phyloP scores from a whole-genome alignment of 2,113 vertebrate species.

The Microcebus lehilahytsara region DNA sequence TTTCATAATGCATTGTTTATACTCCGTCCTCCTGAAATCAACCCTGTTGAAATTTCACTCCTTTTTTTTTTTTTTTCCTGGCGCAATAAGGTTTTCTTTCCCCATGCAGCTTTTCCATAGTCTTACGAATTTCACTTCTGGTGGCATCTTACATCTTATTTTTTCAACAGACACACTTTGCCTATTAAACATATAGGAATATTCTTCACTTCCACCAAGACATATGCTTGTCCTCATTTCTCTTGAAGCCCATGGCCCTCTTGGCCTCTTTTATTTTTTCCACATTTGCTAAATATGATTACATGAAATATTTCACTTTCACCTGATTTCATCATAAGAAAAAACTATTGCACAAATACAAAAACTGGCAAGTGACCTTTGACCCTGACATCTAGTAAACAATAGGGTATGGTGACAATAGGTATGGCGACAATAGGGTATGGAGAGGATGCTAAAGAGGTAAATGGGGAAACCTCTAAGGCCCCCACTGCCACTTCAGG shows the following conservation, averaged over 20 bases:
- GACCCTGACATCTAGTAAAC: conserved; percentile 29
- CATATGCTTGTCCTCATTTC: not conserved
- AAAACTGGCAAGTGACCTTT: conserved; percentile 13
- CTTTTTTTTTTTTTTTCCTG: not conserved
- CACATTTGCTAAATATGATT: conserved; percentile 41
- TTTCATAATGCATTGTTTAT: not conserved
- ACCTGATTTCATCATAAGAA: conserved; percentile 41
- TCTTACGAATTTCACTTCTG: not conserved
- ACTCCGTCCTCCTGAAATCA: not conserved
- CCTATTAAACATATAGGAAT: not conserved
- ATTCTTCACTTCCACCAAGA: not conserved
- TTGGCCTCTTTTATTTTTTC: conserved; percentile 12
- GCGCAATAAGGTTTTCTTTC: not conserved
- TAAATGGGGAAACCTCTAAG: not conserved
- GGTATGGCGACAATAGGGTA: not conserved
- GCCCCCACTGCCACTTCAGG: not conserved
- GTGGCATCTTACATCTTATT: not conserved
- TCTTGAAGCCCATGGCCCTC: not conserved
- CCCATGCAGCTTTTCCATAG: not conserved
- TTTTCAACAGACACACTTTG: not conserved
- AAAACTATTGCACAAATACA: conserved; percentile 38
- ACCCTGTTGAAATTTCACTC: not conserved
- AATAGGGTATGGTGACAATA: not conserved
- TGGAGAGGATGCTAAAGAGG: conserved; percentile 5
- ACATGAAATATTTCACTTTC: conserved; percentile 25